Evolutionary conservation across 2,888 invertebrate species (phyloP).

Genomic region (Hypercompe scribonia): DNA sequence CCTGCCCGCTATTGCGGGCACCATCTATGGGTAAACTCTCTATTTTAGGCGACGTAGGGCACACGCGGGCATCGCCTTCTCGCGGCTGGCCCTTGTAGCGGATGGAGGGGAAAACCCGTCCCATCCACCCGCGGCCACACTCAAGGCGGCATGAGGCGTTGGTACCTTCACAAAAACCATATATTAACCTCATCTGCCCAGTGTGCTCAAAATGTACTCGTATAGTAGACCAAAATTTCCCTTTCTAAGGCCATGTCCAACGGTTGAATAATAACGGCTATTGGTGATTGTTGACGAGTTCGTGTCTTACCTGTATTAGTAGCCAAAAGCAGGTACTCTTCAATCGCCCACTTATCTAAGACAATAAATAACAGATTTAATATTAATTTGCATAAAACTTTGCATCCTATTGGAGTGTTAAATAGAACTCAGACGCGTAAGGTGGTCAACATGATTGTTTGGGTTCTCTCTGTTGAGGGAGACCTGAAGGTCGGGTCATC

Average conservation of each 20-base stretch:
- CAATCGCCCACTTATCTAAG: background rate
- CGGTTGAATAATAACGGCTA: background rate
- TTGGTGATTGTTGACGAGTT: background rate
- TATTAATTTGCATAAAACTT: background rate
- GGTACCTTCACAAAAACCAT: too few species aligned
- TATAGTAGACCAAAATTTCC: too few species aligned
- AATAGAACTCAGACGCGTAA: conserved; percentile 70
- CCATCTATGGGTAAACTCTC: too few species aligned
- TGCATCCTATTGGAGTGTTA: background rate
- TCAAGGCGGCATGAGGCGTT: too few species aligned
- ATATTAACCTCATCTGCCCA: too few species aligned
- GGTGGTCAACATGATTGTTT: conserved; percentile 73
- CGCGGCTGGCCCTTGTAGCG: too few species aligned
- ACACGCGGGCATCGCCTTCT: too few species aligned
- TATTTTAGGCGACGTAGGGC: too few species aligned
- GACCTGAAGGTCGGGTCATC: conserved; percentile 83
- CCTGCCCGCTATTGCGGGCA: too few species aligned
- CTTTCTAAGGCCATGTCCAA: background rate
- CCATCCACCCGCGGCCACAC: too few species aligned
- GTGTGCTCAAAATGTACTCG: too few species aligned
- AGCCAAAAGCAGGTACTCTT: background rate
- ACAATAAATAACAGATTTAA: background rate
- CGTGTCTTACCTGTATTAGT: background rate
- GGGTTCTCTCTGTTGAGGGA: conserved; percentile 84
- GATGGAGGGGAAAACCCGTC: too few species aligned